A percentile compares a stretch with the other conserved stretches of the same genome.
phyloP scores from a whole-genome alignment of 2,888 invertebrate genomes.

The Creontiades dilutus region DNA sequence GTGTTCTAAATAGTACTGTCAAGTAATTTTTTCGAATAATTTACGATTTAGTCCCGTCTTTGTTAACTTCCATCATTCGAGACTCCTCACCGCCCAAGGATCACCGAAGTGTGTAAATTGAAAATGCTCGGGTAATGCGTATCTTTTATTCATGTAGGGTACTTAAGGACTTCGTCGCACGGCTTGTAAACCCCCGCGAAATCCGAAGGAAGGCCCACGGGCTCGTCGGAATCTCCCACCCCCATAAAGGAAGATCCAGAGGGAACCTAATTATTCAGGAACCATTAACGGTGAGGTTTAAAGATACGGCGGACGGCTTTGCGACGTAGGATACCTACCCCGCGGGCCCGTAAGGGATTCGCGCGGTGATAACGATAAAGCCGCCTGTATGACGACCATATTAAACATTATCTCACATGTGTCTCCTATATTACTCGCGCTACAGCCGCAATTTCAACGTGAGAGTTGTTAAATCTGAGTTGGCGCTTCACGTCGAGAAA shows the following conservation, averaged over 20 bases:
- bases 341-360: background rate
- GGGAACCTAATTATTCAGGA: constrained; percentile 23
- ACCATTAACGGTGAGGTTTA: constrained; percentile 17
- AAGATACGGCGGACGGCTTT: background rate
- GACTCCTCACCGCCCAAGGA: too few relatives aligned
- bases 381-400: background rate
- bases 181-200: background rate
- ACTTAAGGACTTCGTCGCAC: background rate
- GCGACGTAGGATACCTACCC: background rate
- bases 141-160: background rate
- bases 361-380: background rate
- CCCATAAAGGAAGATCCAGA: background rate
- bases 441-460: too few relatives aligned
- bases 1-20: too few relatives aligned
- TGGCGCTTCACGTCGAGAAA: too few relatives aligned
- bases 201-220: background rate
- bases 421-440: too few relatives aligned
- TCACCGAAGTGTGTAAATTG: too few relatives aligned
- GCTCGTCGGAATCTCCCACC: background rate
- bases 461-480: too few relatives aligned
- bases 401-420: background rate
- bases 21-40: too few relatives aligned
- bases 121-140: background rate
- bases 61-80: too few relatives aligned
- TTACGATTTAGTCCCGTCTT: too few relatives aligned